Base-by-base conservation (phyloP, 2,888 invertebrate genomes). In the Blomia tropicalis region DNA sequence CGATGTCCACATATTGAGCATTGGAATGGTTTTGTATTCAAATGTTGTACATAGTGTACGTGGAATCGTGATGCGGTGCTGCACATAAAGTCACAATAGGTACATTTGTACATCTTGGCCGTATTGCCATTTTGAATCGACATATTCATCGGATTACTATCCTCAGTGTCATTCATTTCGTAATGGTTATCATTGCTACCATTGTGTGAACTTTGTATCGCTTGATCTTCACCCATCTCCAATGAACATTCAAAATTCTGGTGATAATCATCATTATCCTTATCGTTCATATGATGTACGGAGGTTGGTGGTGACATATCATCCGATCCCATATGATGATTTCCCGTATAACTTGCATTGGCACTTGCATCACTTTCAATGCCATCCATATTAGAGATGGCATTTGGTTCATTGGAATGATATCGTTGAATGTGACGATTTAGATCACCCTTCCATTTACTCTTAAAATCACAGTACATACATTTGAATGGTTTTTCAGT, bases 1-100 rank as follows among this genome's bases (percentile, higher is more conserved):
- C 88, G 83, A 72, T 91, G 89, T 60, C 87, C 84, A 76, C 93
- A 95, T 19, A 87, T 78, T 1, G 92, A 91, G 76, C 95, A 95
- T 75, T 91, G 88, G 74, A 91, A 95, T 0, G 92, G 92, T 72
- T 90, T 88, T 72, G 66, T 86, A 74, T 90, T 90, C 68, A 88
- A 78, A 75, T 91, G 91, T 1, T 89, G 89, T 14, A 90, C 89
- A 69, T 90, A 88, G 74, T 91, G 91, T 3, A 90, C 89, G 74
- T 90, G 90, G 74, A 91, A 91, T 65, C 90, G 80, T 27, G 89
- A 89, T 11, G 90, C 89, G 17, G 90, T 90, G 14, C 87, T 85
- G 4, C 90, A 88, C 85, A 88, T 89, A 74, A 90, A 90, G 62
- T 84, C 81, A 74, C 90, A 91, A 73, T 88, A 86, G 1, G 90